phyloP scores from a whole-genome alignment of 2,888 invertebrate genomes.

The Erebia epiphron region DNA sequence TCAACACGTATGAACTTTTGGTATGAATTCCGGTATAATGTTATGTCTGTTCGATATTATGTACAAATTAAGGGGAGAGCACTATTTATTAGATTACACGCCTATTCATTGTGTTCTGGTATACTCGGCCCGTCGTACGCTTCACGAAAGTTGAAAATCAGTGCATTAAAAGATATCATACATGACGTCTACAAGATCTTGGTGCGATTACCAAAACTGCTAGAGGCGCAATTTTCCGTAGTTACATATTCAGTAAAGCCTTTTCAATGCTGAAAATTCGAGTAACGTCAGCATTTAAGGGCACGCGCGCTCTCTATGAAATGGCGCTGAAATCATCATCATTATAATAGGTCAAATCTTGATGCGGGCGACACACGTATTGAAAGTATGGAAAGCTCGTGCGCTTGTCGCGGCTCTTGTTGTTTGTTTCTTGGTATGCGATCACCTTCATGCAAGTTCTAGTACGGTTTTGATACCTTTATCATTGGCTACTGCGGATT shows the following conservation, averaged over 20 bases:
- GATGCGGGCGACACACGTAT: background rate
- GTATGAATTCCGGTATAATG: constrained; percentile 26
- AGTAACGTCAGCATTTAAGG: background rate
- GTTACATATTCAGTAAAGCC: no score
- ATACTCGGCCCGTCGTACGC: constrained; percentile 16
- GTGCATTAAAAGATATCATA: background rate
- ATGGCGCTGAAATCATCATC: no score
- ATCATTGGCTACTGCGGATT: background rate
- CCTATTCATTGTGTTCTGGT: constrained; percentile 15
- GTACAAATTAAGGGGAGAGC: constrained; percentile 33
- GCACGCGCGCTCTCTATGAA: no score
- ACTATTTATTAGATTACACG: constrained; percentile 28
- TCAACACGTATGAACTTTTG: constrained; percentile 31
- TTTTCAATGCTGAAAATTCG: background rate
- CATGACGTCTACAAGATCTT: background rate
- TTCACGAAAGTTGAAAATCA: background rate
- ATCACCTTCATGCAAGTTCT: background rate
- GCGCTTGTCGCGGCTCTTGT: no score
- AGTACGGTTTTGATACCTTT: background rate
- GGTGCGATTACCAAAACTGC: background rate
- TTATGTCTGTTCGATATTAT: constrained; percentile 26
- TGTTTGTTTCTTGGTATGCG: background rate
- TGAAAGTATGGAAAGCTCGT: background rate
- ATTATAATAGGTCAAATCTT: no score
- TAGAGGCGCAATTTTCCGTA: no score